phyloP scores from a whole-genome alignment of 1,140 invertebrate species.

The Danaus melanippus region DNA sequence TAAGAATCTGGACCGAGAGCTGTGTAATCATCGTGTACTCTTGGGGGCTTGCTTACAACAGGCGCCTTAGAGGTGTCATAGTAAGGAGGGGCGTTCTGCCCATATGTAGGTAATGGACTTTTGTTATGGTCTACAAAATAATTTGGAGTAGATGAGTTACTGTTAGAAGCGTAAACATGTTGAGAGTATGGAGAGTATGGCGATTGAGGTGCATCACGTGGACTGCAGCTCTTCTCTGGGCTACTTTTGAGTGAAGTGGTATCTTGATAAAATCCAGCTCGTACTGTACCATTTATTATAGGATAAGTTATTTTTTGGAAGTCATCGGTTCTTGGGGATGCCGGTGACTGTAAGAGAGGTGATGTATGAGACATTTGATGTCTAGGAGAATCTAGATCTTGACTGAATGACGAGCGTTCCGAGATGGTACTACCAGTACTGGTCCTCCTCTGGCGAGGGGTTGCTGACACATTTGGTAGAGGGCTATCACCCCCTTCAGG shows the following conservation, averaged over 20 bases:
- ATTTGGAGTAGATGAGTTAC: conserved; percentile 49
- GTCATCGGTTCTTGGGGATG: conserved; percentile 73
- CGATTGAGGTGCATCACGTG: conserved; percentile 74
- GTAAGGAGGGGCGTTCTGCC: conserved; percentile 62
- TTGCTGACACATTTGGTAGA: conserved; percentile 38
- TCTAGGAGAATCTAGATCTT: conserved; percentile 80
- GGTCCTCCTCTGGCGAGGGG: conserved; percentile 74
- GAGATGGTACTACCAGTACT: conserved; percentile 82
- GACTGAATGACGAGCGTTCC: conserved; percentile 82
- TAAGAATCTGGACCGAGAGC: conserved; percentile 55
- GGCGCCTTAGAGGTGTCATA: conserved; percentile 72
- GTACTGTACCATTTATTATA: conserved; percentile 80
- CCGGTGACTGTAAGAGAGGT: conserved; percentile 75
- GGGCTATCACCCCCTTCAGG: conserved; percentile 67
- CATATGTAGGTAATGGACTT: conserved; percentile 60
- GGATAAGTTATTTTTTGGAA: conserved; percentile 77
- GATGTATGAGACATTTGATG: conserved; percentile 78
- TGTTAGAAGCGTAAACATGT: conserved; percentile 75
- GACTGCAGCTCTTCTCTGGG: conserved; percentile 81
- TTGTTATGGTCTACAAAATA: conserved; percentile 64
- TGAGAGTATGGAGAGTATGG: conserved; percentile 76
- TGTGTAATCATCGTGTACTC: conserved; percentile 50
- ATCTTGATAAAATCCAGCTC: conserved; percentile 85
- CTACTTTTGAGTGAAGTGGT: conserved; percentile 81
- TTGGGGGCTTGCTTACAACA: conserved; percentile 41